Conservation (phyloP, 1,140 invertebrate genomes). For the Polypedilum pembai region DNA sequence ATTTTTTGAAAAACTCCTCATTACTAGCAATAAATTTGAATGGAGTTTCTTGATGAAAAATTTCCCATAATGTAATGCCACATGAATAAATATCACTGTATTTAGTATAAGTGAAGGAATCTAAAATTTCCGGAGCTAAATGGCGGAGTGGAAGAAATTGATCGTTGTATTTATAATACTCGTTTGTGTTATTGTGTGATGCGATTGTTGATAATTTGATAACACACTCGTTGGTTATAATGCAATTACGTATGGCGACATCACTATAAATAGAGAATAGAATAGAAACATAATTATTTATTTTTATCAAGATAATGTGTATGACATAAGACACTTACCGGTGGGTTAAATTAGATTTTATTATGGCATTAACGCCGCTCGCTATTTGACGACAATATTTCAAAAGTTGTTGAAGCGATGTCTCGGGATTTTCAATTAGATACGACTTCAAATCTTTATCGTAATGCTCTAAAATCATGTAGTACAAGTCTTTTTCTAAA, state of each 20-base stretch:
- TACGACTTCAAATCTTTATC: conserved; percentile 65
- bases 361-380: conserved; percentile 74
- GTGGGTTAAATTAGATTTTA: conserved; percentile 68
- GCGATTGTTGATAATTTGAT: conserved; percentile 78
- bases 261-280: conserved; percentile 53
- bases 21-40: conserved; percentile 68
- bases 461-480: conserved; percentile 82
- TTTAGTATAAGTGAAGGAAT: conserved; percentile 85
- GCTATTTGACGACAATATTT: conserved; percentile 70
- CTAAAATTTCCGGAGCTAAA: conserved; percentile 79
- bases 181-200: conserved; percentile 72
- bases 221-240: conserved; percentile 72
- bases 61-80: conserved; percentile 83
- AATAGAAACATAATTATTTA: conserved; percentile 23
- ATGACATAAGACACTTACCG: conserved; percentile 42
- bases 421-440: conserved; percentile 35
- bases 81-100: conserved; percentile 93
- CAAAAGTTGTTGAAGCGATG: conserved; percentile 45
- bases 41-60: conserved; percentile 68
- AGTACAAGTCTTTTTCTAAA: conserved; percentile 75
- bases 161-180: conserved; percentile 74
- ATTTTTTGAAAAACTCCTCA: conserved; percentile 61
- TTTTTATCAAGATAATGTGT: conserved; percentile 4
- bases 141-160: conserved; percentile 76
- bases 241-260: conserved; percentile 86